These are phyloP conservation scores for Sarcophaga carnaria DNA, from an alignment of 2,888 invertebrate genomes.

Conservation along the genomic window DNA sequence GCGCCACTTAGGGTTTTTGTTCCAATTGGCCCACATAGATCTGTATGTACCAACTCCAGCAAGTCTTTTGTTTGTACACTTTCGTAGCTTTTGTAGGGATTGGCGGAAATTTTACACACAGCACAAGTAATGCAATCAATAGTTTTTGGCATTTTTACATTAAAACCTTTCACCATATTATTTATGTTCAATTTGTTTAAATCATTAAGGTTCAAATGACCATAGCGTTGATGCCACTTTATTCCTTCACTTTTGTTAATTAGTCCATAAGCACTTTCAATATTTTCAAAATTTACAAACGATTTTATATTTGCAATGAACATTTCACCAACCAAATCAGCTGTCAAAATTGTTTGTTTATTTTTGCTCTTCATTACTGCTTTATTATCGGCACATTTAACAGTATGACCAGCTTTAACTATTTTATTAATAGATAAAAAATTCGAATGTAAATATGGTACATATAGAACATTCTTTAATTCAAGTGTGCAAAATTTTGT, in stretches of 20 bases:
- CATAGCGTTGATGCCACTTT: slow-evolving; percentile 40
- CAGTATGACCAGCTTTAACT: no score
- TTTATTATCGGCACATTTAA: no score
- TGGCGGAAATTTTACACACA: slow-evolving; percentile 45
- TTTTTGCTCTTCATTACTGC: background rate
- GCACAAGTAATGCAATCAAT: slow-evolving; percentile 56
- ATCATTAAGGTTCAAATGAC: background rate
- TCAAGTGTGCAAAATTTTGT: no score
- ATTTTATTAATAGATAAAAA: no score
- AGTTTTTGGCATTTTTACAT: slow-evolving; percentile 17
- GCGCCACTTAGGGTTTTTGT: slow-evolving; percentile 29
- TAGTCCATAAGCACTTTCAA: background rate
- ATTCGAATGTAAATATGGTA: no score
- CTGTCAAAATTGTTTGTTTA: slow-evolving; percentile 19
- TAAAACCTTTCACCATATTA: slow-evolving; percentile 43
- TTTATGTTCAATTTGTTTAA: slow-evolving; percentile 14
- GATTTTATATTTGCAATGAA: slow-evolving; percentile 33
- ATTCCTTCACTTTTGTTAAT: slow-evolving; percentile 3
- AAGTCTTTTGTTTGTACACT: slow-evolving; percentile 6
- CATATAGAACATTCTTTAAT: no score
- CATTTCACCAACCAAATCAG: slow-evolving; percentile 31
- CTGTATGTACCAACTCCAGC: slow-evolving; percentile 41
- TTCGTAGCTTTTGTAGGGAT: slow-evolving; percentile 33
- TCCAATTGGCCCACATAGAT: slow-evolving; percentile 42
- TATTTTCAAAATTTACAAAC: background rate